These are phyloP conservation scores for Drosophila fulvimacula DNA, from an alignment of 2,888 invertebrate species.

Conservation along the genomic window DNA sequence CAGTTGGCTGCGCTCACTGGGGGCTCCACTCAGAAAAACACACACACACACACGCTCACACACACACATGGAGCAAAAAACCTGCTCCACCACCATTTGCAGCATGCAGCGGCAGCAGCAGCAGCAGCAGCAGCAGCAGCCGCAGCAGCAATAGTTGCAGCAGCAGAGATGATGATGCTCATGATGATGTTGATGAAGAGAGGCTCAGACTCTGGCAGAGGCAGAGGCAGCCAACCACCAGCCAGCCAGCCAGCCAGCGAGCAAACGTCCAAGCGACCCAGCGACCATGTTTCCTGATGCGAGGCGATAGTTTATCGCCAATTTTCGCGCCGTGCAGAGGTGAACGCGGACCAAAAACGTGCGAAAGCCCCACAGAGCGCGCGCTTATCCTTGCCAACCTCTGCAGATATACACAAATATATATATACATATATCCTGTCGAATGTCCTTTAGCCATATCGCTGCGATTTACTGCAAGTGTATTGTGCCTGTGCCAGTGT, in stretches of 20 bases:
- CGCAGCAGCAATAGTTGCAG: slow-evolving; percentile 23
- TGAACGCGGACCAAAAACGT: slow-evolving; percentile 84
- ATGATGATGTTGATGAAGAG: slow-evolving; percentile 17
- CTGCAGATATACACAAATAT: neutral
- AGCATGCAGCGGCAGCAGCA: slow-evolving; percentile 60
- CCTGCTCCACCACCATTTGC: slow-evolving; percentile 79
- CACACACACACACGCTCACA: neutral
- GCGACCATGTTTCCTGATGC: slow-evolving; percentile 84
- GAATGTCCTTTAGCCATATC: slow-evolving; percentile 31
- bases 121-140: slow-evolving; percentile 51
- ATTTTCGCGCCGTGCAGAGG: slow-evolving; percentile 85
- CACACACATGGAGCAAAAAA: slow-evolving; percentile 43
- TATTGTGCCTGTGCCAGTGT: neutral
- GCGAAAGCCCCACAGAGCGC: slow-evolving; percentile 46
- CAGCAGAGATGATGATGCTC: slow-evolving; percentile 28
- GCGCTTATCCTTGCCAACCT: slow-evolving; percentile 7
- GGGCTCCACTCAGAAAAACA: slow-evolving; percentile 46
- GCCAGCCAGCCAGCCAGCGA: slow-evolving; percentile 44
- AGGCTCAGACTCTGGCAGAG: slow-evolving; percentile 23
- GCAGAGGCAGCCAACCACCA: slow-evolving; percentile 42
- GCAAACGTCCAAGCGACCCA: slow-evolving; percentile 49
- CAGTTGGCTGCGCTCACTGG: slow-evolving; percentile 60
- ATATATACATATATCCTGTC: neutral
- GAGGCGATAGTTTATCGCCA: slow-evolving; percentile 85
- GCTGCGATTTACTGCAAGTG: slow-evolving; percentile 33